Percentiles rank a stretch among this genome's conserved stretches.
phyloP scores from a whole-genome alignment of 2,113 vertebrate species.

The Gopherus evgoodei region DNA sequence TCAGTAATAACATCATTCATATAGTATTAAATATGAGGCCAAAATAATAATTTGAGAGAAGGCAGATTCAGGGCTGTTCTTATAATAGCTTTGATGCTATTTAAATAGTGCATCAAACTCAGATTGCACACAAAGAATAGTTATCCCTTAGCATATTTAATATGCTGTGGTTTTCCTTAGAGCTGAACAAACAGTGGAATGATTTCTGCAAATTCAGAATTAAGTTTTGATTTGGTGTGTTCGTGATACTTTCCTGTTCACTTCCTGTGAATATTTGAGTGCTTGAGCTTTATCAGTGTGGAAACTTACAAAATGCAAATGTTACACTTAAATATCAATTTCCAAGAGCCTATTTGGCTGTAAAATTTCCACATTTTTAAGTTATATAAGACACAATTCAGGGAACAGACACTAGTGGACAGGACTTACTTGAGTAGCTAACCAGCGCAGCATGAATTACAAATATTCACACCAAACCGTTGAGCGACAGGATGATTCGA shows the following conservation, averaged over 20 bases:
- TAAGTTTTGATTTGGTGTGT: background rate
- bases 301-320: background rate
- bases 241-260: fast-evolving
- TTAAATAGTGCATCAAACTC: fast-evolving
- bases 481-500: conserved; percentile 54
- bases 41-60: background rate
- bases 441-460: conserved; percentile 11
- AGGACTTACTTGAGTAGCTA: background rate
- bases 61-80: background rate
- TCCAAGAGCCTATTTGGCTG: background rate
- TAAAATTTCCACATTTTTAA: background rate
- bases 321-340: background rate
- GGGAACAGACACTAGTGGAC: background rate
- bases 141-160: background rate
- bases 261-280: background rate
- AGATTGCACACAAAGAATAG: fast-evolving
- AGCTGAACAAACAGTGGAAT: background rate
- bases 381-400: background rate
- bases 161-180: background rate
- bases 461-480: conserved; percentile 46
- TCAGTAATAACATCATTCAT: fast-evolving
- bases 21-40: background rate
- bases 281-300: background rate
- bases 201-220: background rate
- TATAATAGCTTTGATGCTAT: background rate